These are phyloP conservation scores for Chaetodon trifascialis DNA, from an alignment of 2,113 vertebrate species.

Conservation along the genomic window DNA sequence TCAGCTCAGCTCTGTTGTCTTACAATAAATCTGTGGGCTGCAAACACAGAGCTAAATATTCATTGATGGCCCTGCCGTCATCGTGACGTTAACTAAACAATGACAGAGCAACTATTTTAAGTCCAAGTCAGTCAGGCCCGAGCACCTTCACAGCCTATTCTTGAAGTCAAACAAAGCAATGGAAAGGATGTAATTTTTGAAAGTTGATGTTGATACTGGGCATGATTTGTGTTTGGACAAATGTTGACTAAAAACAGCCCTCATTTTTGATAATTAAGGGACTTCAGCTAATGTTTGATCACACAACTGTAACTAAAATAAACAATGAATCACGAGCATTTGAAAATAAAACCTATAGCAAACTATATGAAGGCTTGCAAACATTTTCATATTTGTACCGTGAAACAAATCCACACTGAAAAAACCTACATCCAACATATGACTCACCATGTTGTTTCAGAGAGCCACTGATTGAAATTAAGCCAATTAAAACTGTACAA, in stretches of 20 bases:
- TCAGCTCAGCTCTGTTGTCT: constrained; percentile 6
- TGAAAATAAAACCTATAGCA: not conserved
- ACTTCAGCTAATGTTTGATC: not conserved
- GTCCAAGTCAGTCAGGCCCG: not conserved
- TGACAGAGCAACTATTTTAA: not conserved
- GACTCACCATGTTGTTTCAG: constrained; percentile 19
- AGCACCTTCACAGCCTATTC: not conserved
- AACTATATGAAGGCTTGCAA: no score
- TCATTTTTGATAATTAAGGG: not conserved
- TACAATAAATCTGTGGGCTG: not conserved
- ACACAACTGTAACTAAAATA: not conserved
- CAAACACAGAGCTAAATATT: constrained; percentile 12
- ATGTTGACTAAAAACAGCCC: no score
- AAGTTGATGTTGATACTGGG: constrained; percentile 12
- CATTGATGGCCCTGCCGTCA: not conserved
- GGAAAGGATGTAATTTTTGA: not conserved
- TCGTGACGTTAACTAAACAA: not conserved
- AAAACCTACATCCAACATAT: constrained; percentile 1
- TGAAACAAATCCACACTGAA: not conserved
- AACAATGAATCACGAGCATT: not conserved
- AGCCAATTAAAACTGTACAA: constrained; percentile 54
- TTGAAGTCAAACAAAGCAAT: not conserved
- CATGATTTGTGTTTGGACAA: not conserved
- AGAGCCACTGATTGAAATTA: constrained; percentile 54
- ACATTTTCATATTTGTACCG: not conserved